These are phyloP conservation scores for Oryzias celebensis DNA, from an alignment of 2,113 vertebrate genomes.

Conservation along the genomic window DNA sequence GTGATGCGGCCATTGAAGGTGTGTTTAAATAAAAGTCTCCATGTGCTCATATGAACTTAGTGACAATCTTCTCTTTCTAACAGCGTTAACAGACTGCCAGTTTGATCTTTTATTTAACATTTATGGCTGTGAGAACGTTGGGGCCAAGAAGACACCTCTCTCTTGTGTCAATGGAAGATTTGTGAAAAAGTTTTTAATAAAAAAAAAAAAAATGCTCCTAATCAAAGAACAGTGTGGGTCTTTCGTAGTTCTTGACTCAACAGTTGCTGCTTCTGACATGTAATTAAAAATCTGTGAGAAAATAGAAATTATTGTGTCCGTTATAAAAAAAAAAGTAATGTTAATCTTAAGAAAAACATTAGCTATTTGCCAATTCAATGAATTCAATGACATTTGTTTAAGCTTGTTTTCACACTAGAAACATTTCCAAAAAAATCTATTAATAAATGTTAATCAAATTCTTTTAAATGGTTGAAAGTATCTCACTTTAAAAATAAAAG, in stretches of 20 bases:
- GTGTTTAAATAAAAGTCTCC: constrained; percentile 51
- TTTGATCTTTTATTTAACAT: constrained; percentile 6
- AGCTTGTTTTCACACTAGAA: not conserved
- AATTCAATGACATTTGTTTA: not conserved
- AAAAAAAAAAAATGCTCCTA: constrained; percentile 14
- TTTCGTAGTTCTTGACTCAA: constrained; percentile 1
- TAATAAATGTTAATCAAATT: not conserved
- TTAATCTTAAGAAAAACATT: no score
- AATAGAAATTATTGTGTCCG: no score
- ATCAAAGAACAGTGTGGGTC: constrained; percentile 1
- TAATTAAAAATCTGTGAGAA: not conserved
- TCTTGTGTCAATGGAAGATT: constrained; percentile 34
- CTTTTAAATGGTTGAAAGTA: no score
- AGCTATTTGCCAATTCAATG: no score
- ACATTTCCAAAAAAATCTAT: not conserved
- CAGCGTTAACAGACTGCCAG: constrained; percentile 3
- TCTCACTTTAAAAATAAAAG: no score
- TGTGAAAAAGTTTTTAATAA: constrained; percentile 58
- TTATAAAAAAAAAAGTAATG: no score
- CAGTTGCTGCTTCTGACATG: not conserved
- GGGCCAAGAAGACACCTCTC: constrained; percentile 2
- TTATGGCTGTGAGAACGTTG: constrained; percentile 10
- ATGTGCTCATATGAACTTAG: constrained; percentile 47
- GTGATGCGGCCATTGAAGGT: constrained; percentile 37
- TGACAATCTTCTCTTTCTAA: constrained; percentile 41